A percentile compares a stretch with the other conserved stretches of the same genome.
Conservation (phyloP, 23 tunicate species). For the Halocynthia aurantium region DNA sequence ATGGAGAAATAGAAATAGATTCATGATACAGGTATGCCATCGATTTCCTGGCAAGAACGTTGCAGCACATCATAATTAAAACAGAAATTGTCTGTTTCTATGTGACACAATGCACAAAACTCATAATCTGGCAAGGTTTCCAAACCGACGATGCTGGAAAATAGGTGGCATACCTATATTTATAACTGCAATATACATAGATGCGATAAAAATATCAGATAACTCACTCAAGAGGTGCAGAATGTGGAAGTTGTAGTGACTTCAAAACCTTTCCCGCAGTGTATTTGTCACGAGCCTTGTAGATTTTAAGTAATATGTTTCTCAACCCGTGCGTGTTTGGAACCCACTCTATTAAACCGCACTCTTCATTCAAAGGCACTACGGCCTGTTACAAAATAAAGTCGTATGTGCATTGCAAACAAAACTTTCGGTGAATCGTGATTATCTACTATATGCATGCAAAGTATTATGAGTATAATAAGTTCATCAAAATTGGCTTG, state of each 20-base stretch:
- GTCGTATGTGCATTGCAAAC: not conserved
- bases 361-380: constrained; percentile 89
- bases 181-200: not conserved
- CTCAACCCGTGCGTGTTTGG: constrained; percentile 72
- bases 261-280: constrained; percentile 50
- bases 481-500: not conserved
- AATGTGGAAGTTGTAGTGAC: constrained; percentile 17
- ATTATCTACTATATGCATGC: not conserved
- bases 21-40: too few relatives aligned
- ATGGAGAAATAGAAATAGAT: too few relatives aligned
- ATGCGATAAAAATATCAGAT: not conserved
- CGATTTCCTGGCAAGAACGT: too few relatives aligned
- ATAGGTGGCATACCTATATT: too few relatives aligned
- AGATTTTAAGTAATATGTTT: constrained; percentile 62
- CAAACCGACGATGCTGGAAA: too few relatives aligned
- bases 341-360: constrained; percentile 96
- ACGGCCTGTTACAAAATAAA: constrained; percentile 54
- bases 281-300: constrained; percentile 39
- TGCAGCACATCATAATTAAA: too few relatives aligned
- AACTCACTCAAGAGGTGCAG: constrained; percentile 30
- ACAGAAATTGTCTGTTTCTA: too few relatives aligned
- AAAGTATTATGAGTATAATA: not conserved
- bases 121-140: too few relatives aligned
- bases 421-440: not conserved
- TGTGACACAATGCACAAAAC: too few relatives aligned